phyloP scores from a whole-genome alignment of 2,113 vertebrate genomes.

The Gavia stellata region DNA sequence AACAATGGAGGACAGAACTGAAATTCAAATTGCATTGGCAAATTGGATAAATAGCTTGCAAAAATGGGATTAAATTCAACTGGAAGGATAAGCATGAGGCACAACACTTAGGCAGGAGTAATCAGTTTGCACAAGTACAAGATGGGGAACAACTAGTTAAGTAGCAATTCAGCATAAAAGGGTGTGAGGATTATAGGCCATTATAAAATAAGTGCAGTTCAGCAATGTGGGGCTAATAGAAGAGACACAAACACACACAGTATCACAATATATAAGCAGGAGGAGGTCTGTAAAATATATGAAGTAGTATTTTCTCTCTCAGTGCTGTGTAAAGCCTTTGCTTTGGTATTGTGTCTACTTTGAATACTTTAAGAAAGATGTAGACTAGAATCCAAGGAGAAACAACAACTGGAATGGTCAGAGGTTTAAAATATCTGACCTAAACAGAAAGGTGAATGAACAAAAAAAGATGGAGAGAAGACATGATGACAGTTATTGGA shows the following conservation, averaged over 20 bases:
- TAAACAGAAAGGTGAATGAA: neutral
- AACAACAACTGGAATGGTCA: neutral
- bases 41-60: neutral
- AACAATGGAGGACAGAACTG: neutral
- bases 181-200: neutral
- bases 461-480: neutral
- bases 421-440: neutral
- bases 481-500: neutral
- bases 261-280: neutral
- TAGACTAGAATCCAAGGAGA: neutral
- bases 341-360: neutral
- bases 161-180: neutral
- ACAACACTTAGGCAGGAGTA: neutral
- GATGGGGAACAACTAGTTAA: neutral
- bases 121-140: neutral
- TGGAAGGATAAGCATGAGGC: neutral
- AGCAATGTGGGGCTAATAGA: neutral
- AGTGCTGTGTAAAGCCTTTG: neutral
- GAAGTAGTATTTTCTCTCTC: neutral
- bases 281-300: neutral
- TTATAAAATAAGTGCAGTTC: neutral
- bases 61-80: neutral
- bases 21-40: neutral
- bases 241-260: neutral
- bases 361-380: neutral